Evolutionary conservation across 2,113 vertebrate genomes (phyloP), one percentile per base, ranked within the genome.

Genomic region (Corynorhinus townsendii): DNA sequence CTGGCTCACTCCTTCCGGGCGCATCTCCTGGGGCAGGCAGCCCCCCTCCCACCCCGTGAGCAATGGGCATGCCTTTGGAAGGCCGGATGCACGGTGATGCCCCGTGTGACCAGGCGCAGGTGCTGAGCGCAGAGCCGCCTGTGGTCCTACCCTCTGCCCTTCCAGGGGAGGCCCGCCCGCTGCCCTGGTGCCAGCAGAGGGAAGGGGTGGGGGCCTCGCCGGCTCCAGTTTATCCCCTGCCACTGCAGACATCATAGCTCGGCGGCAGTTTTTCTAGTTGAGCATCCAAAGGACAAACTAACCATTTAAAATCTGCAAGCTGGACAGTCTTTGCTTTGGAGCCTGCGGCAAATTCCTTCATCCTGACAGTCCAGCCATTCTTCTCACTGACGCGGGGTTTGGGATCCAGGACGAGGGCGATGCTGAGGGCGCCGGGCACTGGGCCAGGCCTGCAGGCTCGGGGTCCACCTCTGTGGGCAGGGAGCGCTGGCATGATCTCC

Each of bases 311-410:
- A 90, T 49, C 88, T 93, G 97, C 93, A 83, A 75, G 90, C 96
- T 95, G 90, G 95, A 84, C 95, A 95, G 73, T 89, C 97, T 97
- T 96, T 95, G 90, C 92, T 97, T 96, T 97, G 96, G 97, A 88
- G 47, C 90, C 77, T 40, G 77, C 38, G 7, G 86, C 4, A 73
- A 91, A 4, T 56, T 95, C 81, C 90, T 76, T 96, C 96, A 90
- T 96, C 90, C 24, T 94, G 95, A 97, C 96, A 88, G 87, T 35
- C 8, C 0, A 73, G 62, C 49, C 80, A 45, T 91, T 76, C 87
- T 84, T 95, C 77, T 92, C 40, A 3, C 0, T 8, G 24, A 15
- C 1, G 66, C 45, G 11, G 79, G 20, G 1, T 38, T 26, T 26
- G 38, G 94, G 69, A 56, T n/a, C 28, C 56, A 19, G 88, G 71